Percentiles rank a stretch among this genome's conserved stretches.
These are phyloP conservation scores for Drymonia ruficornis DNA, from an alignment of 2,888 invertebrate species.

Conservation along the genomic window DNA sequence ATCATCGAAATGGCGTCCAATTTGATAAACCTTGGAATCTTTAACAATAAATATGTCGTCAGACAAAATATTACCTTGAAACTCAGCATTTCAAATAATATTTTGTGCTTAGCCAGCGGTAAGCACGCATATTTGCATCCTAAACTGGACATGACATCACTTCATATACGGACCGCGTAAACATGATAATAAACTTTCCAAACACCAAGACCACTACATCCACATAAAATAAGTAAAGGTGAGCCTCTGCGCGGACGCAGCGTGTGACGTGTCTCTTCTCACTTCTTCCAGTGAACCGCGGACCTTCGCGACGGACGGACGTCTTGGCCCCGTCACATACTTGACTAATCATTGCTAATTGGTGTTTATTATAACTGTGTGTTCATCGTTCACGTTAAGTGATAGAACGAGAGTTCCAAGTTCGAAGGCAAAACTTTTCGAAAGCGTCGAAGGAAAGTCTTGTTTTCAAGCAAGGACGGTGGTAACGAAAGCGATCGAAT, in stretches of 20 bases:
- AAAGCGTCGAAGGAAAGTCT: conserved; percentile 51
- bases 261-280: conserved; percentile 78
- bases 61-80: too few species aligned
- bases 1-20: too few species aligned
- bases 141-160: too few species aligned
- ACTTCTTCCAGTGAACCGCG: conserved; percentile 74
- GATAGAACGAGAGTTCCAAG: conserved; percentile 16
- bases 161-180: neutral
- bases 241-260: conserved; percentile 76
- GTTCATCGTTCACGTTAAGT: neutral
- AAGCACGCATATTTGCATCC: conserved; percentile 5
- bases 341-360: conserved; percentile 51
- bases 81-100: too few species aligned
- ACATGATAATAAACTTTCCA: conserved; percentile 15
- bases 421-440: conserved; percentile 30
- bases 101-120: too few species aligned
- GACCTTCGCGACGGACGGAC: conserved; percentile 54
- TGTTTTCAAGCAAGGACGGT: conserved; percentile 63
- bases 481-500: conserved; percentile 59
- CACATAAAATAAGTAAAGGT: conserved; percentile 70
- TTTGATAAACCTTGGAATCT: too few species aligned
- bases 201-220: conserved; percentile 59
- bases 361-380: conserved; percentile 58
- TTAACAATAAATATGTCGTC: too few species aligned
- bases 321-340: conserved; percentile 32